phyloP scores from a whole-genome alignment of 92 coral and sea anemone genomes.

The Hydrozoanthus gracilis region DNA sequence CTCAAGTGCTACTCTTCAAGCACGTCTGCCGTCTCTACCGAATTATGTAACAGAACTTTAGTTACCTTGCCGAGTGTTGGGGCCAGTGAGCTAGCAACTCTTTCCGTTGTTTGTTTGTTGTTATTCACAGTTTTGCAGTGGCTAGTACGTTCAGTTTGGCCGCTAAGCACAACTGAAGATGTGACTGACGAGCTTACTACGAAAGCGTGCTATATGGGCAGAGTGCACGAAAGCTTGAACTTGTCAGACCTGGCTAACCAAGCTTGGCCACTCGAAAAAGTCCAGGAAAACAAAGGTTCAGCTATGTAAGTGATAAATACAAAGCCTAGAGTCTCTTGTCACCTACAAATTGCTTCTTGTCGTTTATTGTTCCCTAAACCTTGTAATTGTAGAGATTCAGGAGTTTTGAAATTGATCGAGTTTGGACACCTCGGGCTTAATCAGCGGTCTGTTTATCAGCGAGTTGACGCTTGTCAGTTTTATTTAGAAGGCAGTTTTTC shows the following conservation, averaged over 20 bases:
- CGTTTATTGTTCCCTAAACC: slow-evolving; percentile 27
- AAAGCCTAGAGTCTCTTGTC: slow-evolving; percentile 25
- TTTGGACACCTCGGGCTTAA: neutral
- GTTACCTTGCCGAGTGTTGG: slow-evolving; percentile 6
- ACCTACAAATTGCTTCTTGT: slow-evolving; percentile 16
- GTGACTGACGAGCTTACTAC: neutral
- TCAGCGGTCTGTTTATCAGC: slow-evolving; percentile 16
- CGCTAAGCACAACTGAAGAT: slow-evolving; percentile 31
- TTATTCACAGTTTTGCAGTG: neutral
- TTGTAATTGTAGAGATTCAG: slow-evolving; percentile 4
- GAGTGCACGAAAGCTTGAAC: slow-evolving; percentile 37
- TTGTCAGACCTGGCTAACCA: slow-evolving; percentile 22
- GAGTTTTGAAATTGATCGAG: neutral
- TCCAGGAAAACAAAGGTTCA: slow-evolving; percentile 27
- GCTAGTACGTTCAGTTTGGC: neutral
- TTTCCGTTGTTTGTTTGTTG: slow-evolving; percentile 19
- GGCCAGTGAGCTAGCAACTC: neutral
- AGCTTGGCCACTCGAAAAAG: slow-evolving; percentile 31
- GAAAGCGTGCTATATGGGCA: slow-evolving; percentile 33
- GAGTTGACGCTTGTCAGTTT: slow-evolving; percentile 4
- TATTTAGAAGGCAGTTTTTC: neutral
- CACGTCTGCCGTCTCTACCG: neutral
- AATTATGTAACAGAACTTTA: slow-evolving; percentile 9
- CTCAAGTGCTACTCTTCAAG: slow-evolving; percentile 7
- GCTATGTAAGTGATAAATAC: slow-evolving; percentile 5